These are phyloP conservation scores for Chalcosyrphus nemorum DNA, from an alignment of 2,888 invertebrate genomes.

Conservation along the genomic window DNA sequence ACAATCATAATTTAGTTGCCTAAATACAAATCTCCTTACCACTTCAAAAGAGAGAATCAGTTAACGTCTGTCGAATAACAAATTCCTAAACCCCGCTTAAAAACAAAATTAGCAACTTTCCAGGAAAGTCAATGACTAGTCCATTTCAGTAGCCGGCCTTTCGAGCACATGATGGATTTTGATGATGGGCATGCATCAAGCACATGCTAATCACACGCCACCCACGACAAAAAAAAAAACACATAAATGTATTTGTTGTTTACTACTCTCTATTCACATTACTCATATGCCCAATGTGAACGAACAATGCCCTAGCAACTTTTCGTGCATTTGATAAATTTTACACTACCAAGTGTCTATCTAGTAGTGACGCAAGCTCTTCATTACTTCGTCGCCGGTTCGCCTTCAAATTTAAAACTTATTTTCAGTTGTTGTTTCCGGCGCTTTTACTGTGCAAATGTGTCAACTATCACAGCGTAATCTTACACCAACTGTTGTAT, in stretches of 20 bases:
- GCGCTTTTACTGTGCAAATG: neutral
- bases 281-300: conserved; percentile 3
- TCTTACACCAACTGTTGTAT: neutral
- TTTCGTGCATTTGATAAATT: conserved; percentile 16
- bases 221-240: conserved; percentile 5
- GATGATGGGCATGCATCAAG: conserved; percentile 19
- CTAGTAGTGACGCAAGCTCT: conserved; percentile 9
- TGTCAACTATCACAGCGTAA: neutral
- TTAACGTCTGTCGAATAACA: no score
- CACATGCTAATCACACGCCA: conserved; percentile 33
- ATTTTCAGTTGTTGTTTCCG: neutral
- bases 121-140: no score
- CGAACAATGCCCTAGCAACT: conserved; percentile 17
- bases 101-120: no score
- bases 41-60: no score
- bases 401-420: neutral
- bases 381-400: neutral
- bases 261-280: conserved; percentile 9
- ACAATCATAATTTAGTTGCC: no score
- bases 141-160: neutral
- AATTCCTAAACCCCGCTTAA: no score
- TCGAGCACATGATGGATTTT: neutral
- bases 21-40: no score
- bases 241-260: neutral
- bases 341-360: conserved; percentile 1